These are phyloP conservation scores for Etia nguti DNA, from an alignment of 2,113 vertebrate genomes.

Conservation along the genomic window DNA sequence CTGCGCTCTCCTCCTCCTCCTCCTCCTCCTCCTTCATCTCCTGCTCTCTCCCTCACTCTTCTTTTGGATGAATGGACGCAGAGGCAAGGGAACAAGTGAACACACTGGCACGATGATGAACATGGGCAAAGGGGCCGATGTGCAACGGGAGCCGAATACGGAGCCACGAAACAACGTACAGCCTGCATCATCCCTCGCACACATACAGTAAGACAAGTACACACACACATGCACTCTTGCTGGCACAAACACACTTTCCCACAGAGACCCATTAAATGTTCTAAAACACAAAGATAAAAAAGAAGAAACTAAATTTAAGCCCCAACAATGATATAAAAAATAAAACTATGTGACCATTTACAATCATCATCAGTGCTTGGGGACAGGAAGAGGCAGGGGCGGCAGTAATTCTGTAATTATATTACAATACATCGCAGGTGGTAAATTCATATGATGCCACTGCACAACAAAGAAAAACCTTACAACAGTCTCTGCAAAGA, in stretches of 20 bases:
- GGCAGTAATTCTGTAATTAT: background rate
- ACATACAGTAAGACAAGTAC: background rate
- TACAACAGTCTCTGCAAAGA: background rate
- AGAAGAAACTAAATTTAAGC: background rate
- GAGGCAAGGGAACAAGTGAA: constrained; percentile 43
- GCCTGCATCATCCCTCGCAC: background rate
- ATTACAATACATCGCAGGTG: background rate
- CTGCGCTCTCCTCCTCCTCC: background rate
- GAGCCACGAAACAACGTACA: background rate
- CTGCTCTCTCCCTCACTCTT: background rate
- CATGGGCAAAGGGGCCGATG: constrained; percentile 11
- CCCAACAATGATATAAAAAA: constrained; percentile 33
- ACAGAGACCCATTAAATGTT: background rate
- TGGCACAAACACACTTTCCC: background rate
- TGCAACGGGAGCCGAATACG: background rate
- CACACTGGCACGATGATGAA: constrained; percentile 46
- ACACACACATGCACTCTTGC: background rate
- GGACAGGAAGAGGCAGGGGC: background rate
- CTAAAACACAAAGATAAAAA: constrained; percentile 3
- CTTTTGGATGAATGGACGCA: constrained; percentile 11
- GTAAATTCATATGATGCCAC: background rate
- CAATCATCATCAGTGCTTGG: constrained; percentile 56
- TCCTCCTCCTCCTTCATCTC: background rate
- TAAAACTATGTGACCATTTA: constrained; percentile 34
- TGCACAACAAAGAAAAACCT: background rate